Base-by-base conservation (phyloP, 2,113 vertebrate genomes). In the Crocuta crocuta region DNA sequence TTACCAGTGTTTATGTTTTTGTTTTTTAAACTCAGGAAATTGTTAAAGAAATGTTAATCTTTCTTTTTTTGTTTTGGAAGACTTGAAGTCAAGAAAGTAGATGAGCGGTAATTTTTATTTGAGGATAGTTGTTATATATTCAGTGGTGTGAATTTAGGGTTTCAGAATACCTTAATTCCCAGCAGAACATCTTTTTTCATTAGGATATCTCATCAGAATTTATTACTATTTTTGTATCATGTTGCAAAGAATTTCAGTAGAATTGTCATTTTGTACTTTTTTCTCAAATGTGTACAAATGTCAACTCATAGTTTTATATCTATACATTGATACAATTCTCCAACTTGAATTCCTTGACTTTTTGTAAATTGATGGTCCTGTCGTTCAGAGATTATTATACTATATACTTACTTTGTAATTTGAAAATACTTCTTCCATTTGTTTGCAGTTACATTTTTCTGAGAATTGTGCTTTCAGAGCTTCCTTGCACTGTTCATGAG, bases 401-500 rank as follows among this genome's bases (percentile, higher is more conserved):
- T 97, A 39, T 80, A 58, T 63, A 15, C 23, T 43, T 71, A 26
- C 7, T 98, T 48, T 97, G 33, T 95, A 89, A 35, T 90, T 2
- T 95, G 94, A 95, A 83, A 97, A 78, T 82, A 83, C 87, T 89
- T 96, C 81, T 96, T 91, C 26, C 48, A 66, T 35, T 96, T 97
- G 79, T 96, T 98, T 94, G 68, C 97, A 96, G 55, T 97, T 89
- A 61, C 17, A 74, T 92, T 98, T 96, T 96, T 94, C 96, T 96
- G 68, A 81, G 76, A 85, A 81, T 92, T 97, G 79, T 97, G 70
- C 55, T 97, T 95, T 93, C 94, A 95, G 58, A 91, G 92, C 89
- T 95, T 97, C 91, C 91, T 89, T 99, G 98, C 98, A 99, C 98
- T 99, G 97, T 98, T 99, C 97, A 99, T 97, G 98, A 99, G 98